Percentiles rank a stretch among this genome's conserved stretches.
phyloP scores from a whole-genome alignment of 2,113 vertebrate genomes.

The Rhabdornis inornatus region DNA sequence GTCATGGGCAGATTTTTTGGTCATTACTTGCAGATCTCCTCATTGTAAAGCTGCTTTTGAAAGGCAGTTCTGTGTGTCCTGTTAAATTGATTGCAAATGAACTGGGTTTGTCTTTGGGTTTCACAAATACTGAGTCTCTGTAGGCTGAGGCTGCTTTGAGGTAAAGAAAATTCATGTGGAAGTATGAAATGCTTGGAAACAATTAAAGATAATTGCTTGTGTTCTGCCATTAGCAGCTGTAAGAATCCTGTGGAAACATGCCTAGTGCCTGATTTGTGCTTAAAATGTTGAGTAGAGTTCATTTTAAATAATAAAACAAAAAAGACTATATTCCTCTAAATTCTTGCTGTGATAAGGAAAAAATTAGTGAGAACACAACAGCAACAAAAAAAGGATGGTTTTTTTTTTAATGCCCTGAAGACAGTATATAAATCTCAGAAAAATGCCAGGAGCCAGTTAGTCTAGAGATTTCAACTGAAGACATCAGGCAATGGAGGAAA shows the following conservation, averaged over 20 bases:
- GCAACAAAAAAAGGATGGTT: background rate
- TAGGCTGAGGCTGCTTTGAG: background rate
- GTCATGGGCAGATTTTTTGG: background rate
- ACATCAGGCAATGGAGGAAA: background rate
- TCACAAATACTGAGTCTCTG: background rate
- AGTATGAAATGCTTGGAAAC: background rate
- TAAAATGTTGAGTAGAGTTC: background rate
- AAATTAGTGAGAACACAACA: background rate
- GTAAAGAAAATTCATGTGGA: background rate
- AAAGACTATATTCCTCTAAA: background rate
- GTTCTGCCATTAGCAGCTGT: background rate
- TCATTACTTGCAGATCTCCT: background rate
- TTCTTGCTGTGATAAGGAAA: background rate
- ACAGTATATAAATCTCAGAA: constrained; percentile 25
- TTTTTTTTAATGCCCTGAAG: background rate
- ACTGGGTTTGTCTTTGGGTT: background rate
- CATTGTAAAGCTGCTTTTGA: background rate
- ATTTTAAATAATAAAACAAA: background rate
- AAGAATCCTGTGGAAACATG: constrained; percentile 28
- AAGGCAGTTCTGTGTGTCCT: background rate
- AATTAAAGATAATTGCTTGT: constrained; percentile 23
- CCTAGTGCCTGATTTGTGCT: background rate
- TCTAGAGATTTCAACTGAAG: constrained; percentile 46
- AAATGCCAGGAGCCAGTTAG: constrained; percentile 58
- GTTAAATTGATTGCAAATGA: background rate